phyloP scores from a whole-genome alignment of 2,888 invertebrate genomes.

The Portevinia maculata region DNA sequence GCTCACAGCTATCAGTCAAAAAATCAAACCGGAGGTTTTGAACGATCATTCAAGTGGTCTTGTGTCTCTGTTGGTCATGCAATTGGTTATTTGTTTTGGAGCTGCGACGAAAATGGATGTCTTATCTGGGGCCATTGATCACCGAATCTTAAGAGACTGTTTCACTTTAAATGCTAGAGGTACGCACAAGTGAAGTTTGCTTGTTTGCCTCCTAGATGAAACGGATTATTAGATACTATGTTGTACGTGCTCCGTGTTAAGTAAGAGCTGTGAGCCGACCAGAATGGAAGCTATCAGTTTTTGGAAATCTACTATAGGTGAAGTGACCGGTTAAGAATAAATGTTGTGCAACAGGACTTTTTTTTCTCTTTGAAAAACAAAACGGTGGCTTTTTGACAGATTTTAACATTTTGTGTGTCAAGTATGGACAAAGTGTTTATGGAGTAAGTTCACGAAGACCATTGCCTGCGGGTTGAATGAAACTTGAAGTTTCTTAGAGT shows the following conservation, averaged over 20 bases:
- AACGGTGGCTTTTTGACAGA: constrained; percentile 15
- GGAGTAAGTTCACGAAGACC: constrained; percentile 5
- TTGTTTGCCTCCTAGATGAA: no score
- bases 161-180: constrained; percentile 40
- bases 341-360: constrained; percentile 40
- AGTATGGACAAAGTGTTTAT: constrained; percentile 36
- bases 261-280: constrained; percentile 6
- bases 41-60: constrained; percentile 63
- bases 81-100: constrained; percentile 56
- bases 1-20: constrained; percentile 66
- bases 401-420: constrained; percentile 39
- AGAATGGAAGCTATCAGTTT: constrained; percentile 53
- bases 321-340: constrained; percentile 21
- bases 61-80: constrained; percentile 8
- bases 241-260: background rate
- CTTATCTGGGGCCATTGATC: constrained; percentile 54
- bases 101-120: constrained; percentile 31
- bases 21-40: constrained; percentile 59
- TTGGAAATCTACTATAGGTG: constrained; percentile 30
- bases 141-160: constrained; percentile 13
- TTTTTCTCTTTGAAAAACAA: constrained; percentile 29
- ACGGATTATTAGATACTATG: no score
- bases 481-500: no score
- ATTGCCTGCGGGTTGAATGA: no score
- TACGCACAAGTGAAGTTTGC: constrained; percentile 10